Evolutionary conservation across 2,888 invertebrate genomes (phyloP), one percentile per base, ranked within the genome.

Genomic region (Melanostoma mellinum): DNA sequence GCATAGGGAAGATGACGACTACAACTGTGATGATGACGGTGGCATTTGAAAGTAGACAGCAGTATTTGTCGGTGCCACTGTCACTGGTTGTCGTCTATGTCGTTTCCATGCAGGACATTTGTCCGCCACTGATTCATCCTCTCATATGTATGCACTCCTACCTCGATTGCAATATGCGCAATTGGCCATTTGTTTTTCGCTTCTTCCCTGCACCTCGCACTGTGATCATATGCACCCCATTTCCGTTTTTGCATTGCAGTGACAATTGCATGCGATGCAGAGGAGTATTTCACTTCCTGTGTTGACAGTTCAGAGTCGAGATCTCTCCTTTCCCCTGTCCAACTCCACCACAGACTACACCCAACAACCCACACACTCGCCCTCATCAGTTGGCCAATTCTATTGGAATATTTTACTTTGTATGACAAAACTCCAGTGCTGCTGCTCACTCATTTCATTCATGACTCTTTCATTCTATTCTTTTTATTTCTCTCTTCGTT

Each of bases 241-340:
- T 84, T 84, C 84, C 84, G 84, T 72, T 84, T 72, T 79, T 65
- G 69, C 67, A 75, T 60, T 84, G 78, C 84, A 84, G 67, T 75
- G 79, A 84, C 84, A 84, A 84, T 84, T 79, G 84, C 79, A 84
- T 79, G 55, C 75, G 67, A 69, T 84, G 84, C 71, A 74, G 71
- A 79, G 78, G 84, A 84, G 78, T 84, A 79, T 75, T 84, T 71
- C 79, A 84, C 84, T 84, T 84, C 84, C 84, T 84, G 84, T 84
- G 84, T 68, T 84, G 84, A 84, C 84, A 84, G 84, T 84, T 71
- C 53, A 44, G 74, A 78, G 44, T 60, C 63, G 48, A 61, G 32
- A 63, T 38, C 33, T 42, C 58, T 58, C 42, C 32, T 0, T n/a
- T 58, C 32, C 58, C 42, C 52, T 71, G 44, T 44, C 42, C 48